These are phyloP conservation scores for Trididemnum nubilum DNA, from an alignment of 23 tunicate genomes.

Conservation along the genomic window DNA sequence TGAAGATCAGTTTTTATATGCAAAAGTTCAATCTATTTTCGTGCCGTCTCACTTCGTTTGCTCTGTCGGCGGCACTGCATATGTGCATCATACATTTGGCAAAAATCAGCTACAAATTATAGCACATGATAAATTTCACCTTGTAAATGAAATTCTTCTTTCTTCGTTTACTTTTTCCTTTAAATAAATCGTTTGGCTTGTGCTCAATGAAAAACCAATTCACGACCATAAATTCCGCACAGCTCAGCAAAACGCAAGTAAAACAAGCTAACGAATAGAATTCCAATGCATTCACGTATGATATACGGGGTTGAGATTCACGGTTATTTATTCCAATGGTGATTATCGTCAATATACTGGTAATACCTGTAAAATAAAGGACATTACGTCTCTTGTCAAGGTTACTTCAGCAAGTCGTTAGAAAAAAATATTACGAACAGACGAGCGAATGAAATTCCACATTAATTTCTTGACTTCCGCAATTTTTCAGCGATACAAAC, in stretches of 20 bases:
- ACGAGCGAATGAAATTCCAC: no score
- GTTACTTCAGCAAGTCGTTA: not conserved
- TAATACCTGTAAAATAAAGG: slow-evolving; percentile 11
- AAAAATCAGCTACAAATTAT: not conserved
- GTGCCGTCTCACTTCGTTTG: no score
- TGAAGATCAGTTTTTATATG: not conserved
- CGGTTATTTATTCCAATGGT: slow-evolving; percentile 24
- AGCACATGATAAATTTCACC: not conserved
- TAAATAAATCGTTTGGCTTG: not conserved
- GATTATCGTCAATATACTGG: slow-evolving; percentile 21
- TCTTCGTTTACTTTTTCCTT: not conserved
- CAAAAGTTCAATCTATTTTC: no score
- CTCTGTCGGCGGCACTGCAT: no score
- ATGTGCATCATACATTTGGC: no score
- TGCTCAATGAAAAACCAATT: slow-evolving; percentile 24
- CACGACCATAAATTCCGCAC: not conserved
- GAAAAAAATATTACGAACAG: no score
- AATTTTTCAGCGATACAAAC: no score
- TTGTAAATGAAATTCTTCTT: not conserved
- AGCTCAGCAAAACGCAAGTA: slow-evolving; percentile 14
- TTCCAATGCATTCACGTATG: slow-evolving; percentile 19
- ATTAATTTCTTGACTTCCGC: no score
- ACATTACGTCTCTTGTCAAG: not conserved
- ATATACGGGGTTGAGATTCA: not conserved
- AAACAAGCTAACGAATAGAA: slow-evolving; percentile 12